These are phyloP conservation scores for Thunnus albacares DNA, from an alignment of 2,797 vertebrate species.

Conservation along the genomic window DNA sequence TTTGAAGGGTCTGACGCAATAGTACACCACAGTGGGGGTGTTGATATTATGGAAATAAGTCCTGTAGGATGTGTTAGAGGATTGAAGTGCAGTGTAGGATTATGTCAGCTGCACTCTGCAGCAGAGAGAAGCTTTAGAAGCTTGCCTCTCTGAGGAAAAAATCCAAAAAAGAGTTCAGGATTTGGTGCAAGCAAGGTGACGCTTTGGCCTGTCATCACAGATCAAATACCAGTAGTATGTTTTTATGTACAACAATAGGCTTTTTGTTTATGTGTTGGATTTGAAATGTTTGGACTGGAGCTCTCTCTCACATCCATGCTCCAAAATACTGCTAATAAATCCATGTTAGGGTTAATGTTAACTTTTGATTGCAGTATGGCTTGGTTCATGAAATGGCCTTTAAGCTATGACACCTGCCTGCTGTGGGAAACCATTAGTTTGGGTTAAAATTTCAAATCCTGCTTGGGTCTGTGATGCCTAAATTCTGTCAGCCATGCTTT, in stretches of 20 bases:
- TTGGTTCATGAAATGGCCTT: background rate
- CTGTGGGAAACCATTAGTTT: background rate
- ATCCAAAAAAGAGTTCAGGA: slow-evolving; percentile 22
- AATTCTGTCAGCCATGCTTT: background rate
- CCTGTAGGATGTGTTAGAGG: slow-evolving; percentile 74
- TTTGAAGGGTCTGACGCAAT: slow-evolving; percentile 70
- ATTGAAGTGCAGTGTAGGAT: slow-evolving; percentile 76
- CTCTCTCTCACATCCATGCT: background rate
- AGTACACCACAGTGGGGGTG: slow-evolving; percentile 68
- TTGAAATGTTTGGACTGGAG: slow-evolving; percentile 2
- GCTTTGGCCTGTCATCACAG: background rate
- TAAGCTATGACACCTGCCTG: background rate
- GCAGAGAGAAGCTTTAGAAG: slow-evolving; percentile 38
- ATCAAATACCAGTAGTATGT: slow-evolving; percentile 5
- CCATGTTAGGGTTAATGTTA: background rate
- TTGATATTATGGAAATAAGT: slow-evolving; percentile 76
- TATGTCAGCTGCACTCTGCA: slow-evolving; percentile 63
- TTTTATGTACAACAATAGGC: background rate
- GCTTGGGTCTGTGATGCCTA: background rate
- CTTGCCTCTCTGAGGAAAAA: slow-evolving; percentile 32
- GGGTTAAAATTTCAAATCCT: background rate
- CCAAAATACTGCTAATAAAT: slow-evolving; percentile 10
- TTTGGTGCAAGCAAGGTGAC: slow-evolving; percentile 20
- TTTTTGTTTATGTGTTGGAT: slow-evolving; percentile 24
- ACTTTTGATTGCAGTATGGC: background rate